Base-by-base conservation (phyloP, 2,888 invertebrate genomes). In the Suillia variegata region DNA sequence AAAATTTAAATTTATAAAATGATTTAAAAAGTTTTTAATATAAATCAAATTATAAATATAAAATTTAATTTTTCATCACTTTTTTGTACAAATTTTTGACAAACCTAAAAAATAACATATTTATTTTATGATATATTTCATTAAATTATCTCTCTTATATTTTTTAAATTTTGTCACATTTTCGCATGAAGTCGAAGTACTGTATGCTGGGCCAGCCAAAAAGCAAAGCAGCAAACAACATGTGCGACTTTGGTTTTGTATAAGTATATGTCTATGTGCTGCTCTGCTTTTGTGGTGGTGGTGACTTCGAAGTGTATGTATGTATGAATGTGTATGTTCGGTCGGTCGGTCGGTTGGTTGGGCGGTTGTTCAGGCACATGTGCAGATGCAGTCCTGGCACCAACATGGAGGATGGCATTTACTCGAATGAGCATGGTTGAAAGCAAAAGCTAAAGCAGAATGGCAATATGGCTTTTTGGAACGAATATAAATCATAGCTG, bases 401-500 rank as follows among this genome's bases (percentile, higher is more conserved):
- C 38, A 8, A 13, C 38, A 5, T 38, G 38, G 6, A n/a, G 17
- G n/a, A n/a, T n/a, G n/a, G 17, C 20, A 20, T 17, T 4, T 45
- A 5, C 20, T 4, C 18, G 5, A 18, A 20, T 18, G 17, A 50
- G 50, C 56, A 50, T 52, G 45, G 59, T 54, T 59, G 61, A 63
- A 63, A 63, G 61, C 63, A 61, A 69, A 65, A 61, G 59, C 62
- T 54, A 69, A 66, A 64, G 68, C 67, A 69, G 67, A 63, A 68
- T 69, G 68, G 67, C 65, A 65, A 65, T 64, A 61, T 47, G 63
- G 64, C 64, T 58, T 58, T 62, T 34, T 58, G 59, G 58, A 61
- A 51, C 54, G 56, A 42, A 58, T 31, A 58, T 56, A 57, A 63
- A 74, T 74, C 74, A 74, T 74, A 54, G 64, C 73, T 69, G 74